phyloP scores from a whole-genome alignment of 2,797 vertebrate species.

The Sebastolobus alascanus region DNA sequence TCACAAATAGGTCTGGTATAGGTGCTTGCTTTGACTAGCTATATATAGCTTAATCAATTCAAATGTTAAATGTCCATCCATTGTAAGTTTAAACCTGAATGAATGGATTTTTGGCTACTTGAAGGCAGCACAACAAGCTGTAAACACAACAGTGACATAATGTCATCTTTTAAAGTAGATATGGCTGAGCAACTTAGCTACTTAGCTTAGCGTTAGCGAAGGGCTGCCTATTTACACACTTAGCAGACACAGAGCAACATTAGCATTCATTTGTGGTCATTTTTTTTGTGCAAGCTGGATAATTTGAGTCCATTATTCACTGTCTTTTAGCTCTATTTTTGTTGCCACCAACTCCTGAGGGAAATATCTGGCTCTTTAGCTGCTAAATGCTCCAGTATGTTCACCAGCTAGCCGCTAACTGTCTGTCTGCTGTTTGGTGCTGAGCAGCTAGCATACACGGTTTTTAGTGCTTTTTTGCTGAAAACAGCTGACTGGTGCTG shows the following conservation, averaged over 20 bases:
- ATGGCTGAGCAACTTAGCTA: background rate
- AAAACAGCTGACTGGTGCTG: background rate
- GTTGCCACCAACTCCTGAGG: background rate
- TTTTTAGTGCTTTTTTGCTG: background rate
- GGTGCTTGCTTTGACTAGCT: too few relatives aligned
- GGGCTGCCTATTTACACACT: background rate
- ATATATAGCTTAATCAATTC: background rate
- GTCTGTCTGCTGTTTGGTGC: background rate
- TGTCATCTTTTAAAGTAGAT: too few relatives aligned
- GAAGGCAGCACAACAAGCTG: background rate
- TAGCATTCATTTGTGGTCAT: background rate
- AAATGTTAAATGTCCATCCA: too few relatives aligned
- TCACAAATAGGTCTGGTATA: too few relatives aligned
- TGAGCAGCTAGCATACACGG: background rate
- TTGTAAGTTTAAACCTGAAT: too few relatives aligned
- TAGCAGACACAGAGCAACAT: background rate
- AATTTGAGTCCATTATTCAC: background rate
- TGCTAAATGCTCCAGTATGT: background rate
- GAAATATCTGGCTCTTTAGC: background rate
- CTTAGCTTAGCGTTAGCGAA: background rate
- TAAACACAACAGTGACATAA: background rate
- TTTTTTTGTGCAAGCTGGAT: background rate
- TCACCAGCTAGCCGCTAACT: background rate
- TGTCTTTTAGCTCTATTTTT: background rate
- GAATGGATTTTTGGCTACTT: too few relatives aligned